Percentiles rank a stretch among this genome's conserved stretches.
Evolutionary conservation across 2,797 vertebrate genomes (phyloP).

Genomic region (Coendou prehensilis): DNA sequence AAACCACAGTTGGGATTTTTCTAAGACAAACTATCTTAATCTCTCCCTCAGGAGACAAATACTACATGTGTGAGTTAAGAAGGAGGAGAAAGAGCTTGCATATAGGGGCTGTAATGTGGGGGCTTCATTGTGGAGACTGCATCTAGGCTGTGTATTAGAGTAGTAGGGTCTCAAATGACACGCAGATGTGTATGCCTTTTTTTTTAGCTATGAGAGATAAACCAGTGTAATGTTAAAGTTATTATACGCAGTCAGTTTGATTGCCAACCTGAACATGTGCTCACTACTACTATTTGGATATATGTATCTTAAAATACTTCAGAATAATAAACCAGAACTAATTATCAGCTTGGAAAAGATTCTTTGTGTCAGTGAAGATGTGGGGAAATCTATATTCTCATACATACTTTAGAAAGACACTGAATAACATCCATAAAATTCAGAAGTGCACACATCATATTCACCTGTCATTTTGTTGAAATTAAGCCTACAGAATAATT

Average conservation of each 20-base stretch:
- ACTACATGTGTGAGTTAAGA: background rate
- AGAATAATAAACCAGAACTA: background rate
- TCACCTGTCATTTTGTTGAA: background rate
- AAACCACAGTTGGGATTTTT: background rate
- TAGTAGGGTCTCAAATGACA: background rate
- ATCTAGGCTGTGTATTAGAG: background rate
- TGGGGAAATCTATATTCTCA: background rate
- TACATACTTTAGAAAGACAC: background rate
- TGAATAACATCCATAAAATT: background rate
- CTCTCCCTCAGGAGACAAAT: background rate
- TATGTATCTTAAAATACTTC: background rate
- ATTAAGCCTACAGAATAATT: background rate
- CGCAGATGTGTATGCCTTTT: background rate
- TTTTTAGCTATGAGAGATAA: background rate
- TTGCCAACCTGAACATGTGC: background rate
- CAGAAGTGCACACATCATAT: background rate
- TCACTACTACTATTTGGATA: background rate
- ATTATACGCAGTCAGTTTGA: background rate
- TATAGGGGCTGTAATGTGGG: fast-evolving
- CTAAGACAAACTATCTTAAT: background rate
- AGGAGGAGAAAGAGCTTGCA: background rate
- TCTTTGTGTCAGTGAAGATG: background rate
- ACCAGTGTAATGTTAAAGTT: background rate
- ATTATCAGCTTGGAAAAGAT: background rate
- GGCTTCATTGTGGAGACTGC: background rate